Base-by-base conservation (phyloP, 1,140 invertebrate species). In the Cotesia typhae region DNA sequence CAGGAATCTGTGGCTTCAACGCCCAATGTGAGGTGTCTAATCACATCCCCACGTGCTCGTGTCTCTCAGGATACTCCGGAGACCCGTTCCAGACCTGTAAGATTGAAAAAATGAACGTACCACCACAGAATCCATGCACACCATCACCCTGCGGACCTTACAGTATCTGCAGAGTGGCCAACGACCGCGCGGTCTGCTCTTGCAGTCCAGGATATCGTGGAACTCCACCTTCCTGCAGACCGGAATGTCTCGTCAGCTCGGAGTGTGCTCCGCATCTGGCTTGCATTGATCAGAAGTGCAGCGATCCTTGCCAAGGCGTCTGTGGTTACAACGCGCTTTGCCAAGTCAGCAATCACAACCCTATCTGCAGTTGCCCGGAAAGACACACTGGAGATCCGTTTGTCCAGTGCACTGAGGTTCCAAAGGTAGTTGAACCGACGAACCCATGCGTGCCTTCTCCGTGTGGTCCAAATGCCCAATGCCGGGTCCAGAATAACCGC, bases 1-100 rank as follows among this genome's bases (percentile, higher is more conserved):
- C 90, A n/a, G 94, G 94, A 12, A 90, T 94, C 12, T 96, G 95
- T 83, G 95, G 95, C 35, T 78, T 88, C 0, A 93, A 94, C 81
- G 93, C 94, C 1, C 88, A 92, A 75, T 96, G 94, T 79, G 89
- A 88, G 75, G 93, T 95, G 0, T 89, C 93, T 0, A 93, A 94
- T 80, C 95, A 96, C 80, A 87, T 95, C 71, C 93, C 95, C 1
- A 89, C 92, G 4, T 96, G 95, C 81, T 91, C 90, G 55, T 96
- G 95, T 76, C 82, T 91, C 3, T 90, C 89, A 72, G 93, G 92
- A 47, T 92, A 91, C 76, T 89, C 91, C 60, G 95, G 95, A 4
- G 93, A 96, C 90, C 93, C 94, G 3, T 95, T 95, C 80, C 91
- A 91, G 6, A 90, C 91, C 1, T 96, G 95, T 80, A 90, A 91